A percentile compares a stretch with the other conserved stretches of the same genome.
phyloP scores from a whole-genome alignment of 2,797 vertebrate genomes.

The Mormyrus proboscirostris region DNA sequence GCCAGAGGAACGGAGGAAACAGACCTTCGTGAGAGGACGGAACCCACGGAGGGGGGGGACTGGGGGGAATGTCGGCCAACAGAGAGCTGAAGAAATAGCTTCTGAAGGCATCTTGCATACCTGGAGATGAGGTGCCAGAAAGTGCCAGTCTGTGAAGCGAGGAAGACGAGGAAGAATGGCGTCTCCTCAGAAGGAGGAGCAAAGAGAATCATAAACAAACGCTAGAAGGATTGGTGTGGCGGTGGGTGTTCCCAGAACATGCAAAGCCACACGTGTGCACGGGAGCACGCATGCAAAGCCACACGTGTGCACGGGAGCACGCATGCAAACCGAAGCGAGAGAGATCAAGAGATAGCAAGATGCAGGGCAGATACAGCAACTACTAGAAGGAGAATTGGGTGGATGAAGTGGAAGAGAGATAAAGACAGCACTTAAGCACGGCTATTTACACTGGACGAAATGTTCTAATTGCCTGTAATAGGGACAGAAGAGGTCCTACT shows the following conservation, averaged over 20 bases:
- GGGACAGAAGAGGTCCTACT: constrained; percentile 32
- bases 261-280: neutral
- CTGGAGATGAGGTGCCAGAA: neutral
- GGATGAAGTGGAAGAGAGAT: constrained; percentile 18
- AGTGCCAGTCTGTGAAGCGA: neutral
- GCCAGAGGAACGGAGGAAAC: neutral
- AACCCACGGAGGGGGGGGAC: neutral
- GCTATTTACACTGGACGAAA: constrained; percentile 42
- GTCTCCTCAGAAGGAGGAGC: neutral
- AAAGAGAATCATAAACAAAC: neutral
- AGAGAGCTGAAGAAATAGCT: neutral
- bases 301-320: neutral
- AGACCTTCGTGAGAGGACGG: neutral
- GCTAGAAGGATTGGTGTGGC: neutral
- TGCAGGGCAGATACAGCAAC: neutral
- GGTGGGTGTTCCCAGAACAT: neutral
- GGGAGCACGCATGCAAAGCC: neutral
- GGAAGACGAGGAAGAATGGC: neutral
- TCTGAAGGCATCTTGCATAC: neutral
- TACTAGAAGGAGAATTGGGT: constrained; percentile 15
- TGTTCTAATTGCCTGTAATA: constrained; percentile 43
- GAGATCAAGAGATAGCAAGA: neutral
- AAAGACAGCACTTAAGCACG: constrained; percentile 25
- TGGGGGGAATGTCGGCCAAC: neutral
- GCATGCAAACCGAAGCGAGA: neutral